A percentile compares a stretch with the other conserved stretches of the same genome.
Conservation (phyloP, 2,113 vertebrate species). For the Paradoxurus hermaphroditus region DNA sequence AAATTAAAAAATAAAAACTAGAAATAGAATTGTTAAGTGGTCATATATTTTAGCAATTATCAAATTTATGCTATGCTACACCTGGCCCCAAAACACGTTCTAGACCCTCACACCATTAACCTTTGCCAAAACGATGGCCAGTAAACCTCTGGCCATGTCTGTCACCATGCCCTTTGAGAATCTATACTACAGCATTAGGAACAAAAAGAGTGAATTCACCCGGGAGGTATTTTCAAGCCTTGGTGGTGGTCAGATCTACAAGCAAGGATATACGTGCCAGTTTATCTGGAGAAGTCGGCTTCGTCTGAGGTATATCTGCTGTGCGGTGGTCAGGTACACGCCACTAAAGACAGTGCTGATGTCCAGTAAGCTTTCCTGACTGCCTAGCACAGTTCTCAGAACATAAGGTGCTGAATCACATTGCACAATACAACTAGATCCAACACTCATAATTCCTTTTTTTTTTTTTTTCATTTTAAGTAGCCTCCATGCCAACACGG, state of each 20-base stretch:
- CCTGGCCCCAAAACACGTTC: not conserved
- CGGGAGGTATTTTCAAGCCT: not conserved
- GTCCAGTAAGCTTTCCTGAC: not conserved
- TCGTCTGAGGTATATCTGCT: not conserved
- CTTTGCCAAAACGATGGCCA: not conserved
- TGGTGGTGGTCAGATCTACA: not conserved
- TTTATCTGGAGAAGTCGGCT: not conserved
- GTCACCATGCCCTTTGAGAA: not conserved
- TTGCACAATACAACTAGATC: not conserved
- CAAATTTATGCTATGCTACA: not conserved
- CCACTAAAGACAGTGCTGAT: not conserved
- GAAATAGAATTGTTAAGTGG: not conserved
- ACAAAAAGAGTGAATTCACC: not conserved
- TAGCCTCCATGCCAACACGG: not conserved
- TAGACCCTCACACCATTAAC: not conserved
- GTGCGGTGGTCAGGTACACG: rapidly evolving
- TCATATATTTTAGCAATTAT: not conserved
- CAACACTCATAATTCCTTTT: not conserved
- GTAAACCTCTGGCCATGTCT: not conserved
- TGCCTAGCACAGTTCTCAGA: not conserved
- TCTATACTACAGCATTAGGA: not conserved
- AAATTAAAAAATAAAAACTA: not conserved
- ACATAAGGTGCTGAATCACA: not conserved
- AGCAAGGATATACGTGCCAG: not conserved
- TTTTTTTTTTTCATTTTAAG: not conserved